Conservation (phyloP, 2,113 vertebrate genomes). For the Eurystomus gularis region DNA sequence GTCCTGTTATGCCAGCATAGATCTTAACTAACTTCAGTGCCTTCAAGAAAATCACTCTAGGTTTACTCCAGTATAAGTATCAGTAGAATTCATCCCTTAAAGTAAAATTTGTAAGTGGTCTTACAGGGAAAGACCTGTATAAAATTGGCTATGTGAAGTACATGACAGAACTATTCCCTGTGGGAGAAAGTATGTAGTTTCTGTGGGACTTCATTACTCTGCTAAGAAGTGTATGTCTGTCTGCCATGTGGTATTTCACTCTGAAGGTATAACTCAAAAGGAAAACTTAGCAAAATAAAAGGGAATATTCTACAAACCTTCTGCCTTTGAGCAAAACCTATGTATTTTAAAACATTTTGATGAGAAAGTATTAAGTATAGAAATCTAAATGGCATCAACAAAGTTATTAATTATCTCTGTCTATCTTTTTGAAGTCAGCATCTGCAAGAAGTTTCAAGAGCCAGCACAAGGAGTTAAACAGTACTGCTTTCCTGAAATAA, state of each 20-base stretch:
- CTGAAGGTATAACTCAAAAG: constrained; percentile 54
- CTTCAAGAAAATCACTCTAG: background rate
- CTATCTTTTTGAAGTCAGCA: background rate
- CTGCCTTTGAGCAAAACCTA: constrained; percentile 10
- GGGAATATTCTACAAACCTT: background rate
- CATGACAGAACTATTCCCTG: constrained; percentile 37
- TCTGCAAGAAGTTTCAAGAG: constrained; percentile 7
- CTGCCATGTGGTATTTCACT: constrained; percentile 71
- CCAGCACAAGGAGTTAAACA: background rate
- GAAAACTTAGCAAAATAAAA: constrained; percentile 25
- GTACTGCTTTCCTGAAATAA: background rate
- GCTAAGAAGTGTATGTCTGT: constrained; percentile 17
- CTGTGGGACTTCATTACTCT: constrained; percentile 63
- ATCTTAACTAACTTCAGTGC: background rate
- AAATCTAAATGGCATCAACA: background rate
- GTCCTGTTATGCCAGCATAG: background rate
- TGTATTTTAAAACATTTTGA: background rate
- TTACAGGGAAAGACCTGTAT: constrained; percentile 5
- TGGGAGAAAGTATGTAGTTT: constrained; percentile 34
- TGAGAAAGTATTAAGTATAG: background rate
- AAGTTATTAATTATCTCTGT: background rate
- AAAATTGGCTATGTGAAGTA: constrained; percentile 30
- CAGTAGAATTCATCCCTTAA: background rate
- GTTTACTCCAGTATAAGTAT: background rate
- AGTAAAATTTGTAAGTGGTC: background rate